Percentiles rank a stretch among this genome's conserved stretches.
These are phyloP conservation scores for Tangara arthus DNA, from an alignment of 2,797 vertebrate species.

Conservation along the genomic window DNA sequence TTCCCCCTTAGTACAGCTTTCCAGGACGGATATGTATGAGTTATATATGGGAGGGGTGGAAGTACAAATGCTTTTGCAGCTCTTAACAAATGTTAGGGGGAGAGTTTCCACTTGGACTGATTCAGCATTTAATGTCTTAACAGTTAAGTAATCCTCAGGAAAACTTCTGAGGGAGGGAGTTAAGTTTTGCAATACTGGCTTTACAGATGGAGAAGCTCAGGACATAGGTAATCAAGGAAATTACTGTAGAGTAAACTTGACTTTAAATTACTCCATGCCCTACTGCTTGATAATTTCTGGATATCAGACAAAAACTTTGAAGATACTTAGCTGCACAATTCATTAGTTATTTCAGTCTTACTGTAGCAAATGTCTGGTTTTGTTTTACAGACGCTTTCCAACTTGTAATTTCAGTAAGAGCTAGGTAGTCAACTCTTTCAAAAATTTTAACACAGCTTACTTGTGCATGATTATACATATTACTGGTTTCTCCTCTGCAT, in stretches of 20 bases:
- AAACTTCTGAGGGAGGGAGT: background rate
- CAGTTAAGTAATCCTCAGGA: conserved; percentile 13
- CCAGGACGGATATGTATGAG: background rate
- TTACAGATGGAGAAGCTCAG: conserved; percentile 18
- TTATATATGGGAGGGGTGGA: background rate
- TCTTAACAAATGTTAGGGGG: background rate
- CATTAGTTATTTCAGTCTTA: background rate
- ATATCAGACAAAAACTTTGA: background rate
- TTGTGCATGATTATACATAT: background rate
- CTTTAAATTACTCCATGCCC: background rate
- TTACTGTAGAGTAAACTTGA: background rate
- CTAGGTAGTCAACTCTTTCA: background rate
- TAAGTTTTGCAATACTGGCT: background rate
- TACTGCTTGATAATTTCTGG: background rate
- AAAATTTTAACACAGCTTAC: background rate
- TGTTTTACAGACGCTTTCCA: background rate
- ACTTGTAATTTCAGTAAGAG: background rate
- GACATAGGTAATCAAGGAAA: background rate
- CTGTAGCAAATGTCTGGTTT: background rate
- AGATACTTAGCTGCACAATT: background rate
- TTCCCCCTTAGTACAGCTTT: background rate
- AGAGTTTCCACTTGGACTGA: conserved; percentile 7
- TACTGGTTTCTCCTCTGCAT: background rate
- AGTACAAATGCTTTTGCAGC: background rate
- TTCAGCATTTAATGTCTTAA: conserved; percentile 5